phyloP scores from a whole-genome alignment of 2,113 vertebrate species.

The Coptodon rendalli region DNA sequence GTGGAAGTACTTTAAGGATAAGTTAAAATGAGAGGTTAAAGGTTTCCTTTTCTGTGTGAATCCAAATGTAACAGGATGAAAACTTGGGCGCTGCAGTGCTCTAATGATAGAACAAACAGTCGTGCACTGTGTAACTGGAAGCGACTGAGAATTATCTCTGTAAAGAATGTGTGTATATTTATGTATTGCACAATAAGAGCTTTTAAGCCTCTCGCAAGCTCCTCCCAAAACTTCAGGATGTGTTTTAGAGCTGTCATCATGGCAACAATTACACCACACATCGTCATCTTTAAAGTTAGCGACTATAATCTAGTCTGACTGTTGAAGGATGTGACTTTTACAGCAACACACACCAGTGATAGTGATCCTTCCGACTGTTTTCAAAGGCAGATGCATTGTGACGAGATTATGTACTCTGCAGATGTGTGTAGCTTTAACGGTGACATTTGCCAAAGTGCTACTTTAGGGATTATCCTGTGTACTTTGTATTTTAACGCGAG shows the following conservation, averaged over 20 bases:
- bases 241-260: slow-evolving; percentile 52
- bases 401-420: background rate
- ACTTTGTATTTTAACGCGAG: slow-evolving; percentile 36
- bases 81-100: background rate
- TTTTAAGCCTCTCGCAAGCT: slow-evolving; percentile 26
- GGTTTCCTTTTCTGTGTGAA: slow-evolving; percentile 23
- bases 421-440: background rate
- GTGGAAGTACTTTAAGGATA: background rate
- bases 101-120: slow-evolving; percentile 47
- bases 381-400: background rate
- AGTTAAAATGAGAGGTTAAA: background rate
- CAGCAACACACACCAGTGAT: background rate
- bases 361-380: background rate
- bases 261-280: slow-evolving; percentile 28
- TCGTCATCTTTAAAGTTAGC: slow-evolving; percentile 16
- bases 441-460: slow-evolving; percentile 31
- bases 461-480: slow-evolving; percentile 49
- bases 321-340: background rate
- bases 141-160: background rate
- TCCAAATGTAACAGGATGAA: slow-evolving; percentile 5
- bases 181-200: slow-evolving; percentile 22
- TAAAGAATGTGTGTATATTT: background rate
- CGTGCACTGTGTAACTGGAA: background rate
- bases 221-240: slow-evolving; percentile 7
- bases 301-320: background rate